These are phyloP conservation scores for Nasua narica DNA, from an alignment of 2,797 vertebrate genomes.

Conservation along the genomic window DNA sequence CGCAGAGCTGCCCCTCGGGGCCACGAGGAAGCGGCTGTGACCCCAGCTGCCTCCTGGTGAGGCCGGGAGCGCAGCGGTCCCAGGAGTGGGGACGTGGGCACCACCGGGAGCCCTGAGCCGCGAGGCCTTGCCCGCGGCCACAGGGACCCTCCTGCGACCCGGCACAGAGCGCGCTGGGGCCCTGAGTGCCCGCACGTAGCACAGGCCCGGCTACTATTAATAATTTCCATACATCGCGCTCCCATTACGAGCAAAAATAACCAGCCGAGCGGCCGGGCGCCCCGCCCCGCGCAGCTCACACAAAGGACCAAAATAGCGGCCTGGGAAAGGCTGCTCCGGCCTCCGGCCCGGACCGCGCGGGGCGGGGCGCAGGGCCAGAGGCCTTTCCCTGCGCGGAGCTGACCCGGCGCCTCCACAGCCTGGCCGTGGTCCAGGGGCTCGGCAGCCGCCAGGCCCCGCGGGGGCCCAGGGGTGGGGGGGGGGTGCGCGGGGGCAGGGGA, in stretches of 20 bases:
- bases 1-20: not conserved
- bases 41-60: not conserved
- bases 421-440: not conserved
- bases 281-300: not conserved
- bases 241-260: conserved; percentile 46
- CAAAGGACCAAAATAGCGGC: conserved; percentile 54
- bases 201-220: conserved; percentile 54
- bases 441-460: not conserved
- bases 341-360: not conserved
- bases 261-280: not conserved
- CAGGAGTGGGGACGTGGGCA: not conserved
- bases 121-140: not conserved
- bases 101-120: not conserved
- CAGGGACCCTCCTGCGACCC: not conserved
- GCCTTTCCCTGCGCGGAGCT: not conserved
- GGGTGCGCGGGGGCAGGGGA: rapidly evolving
- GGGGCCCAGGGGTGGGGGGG: not conserved
- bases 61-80: not conserved
- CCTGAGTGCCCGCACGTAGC: conserved; percentile 11
- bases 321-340: not conserved
- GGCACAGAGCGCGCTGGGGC: rapidly evolving
- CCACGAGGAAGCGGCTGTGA: not conserved
- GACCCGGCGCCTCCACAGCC: conserved; percentile 14
- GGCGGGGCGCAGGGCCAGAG: not conserved
- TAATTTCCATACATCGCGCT: conserved; percentile 17